These are phyloP conservation scores for Knipowitschia caucasica DNA, from an alignment of 2,797 vertebrate genomes.

Conservation along the genomic window DNA sequence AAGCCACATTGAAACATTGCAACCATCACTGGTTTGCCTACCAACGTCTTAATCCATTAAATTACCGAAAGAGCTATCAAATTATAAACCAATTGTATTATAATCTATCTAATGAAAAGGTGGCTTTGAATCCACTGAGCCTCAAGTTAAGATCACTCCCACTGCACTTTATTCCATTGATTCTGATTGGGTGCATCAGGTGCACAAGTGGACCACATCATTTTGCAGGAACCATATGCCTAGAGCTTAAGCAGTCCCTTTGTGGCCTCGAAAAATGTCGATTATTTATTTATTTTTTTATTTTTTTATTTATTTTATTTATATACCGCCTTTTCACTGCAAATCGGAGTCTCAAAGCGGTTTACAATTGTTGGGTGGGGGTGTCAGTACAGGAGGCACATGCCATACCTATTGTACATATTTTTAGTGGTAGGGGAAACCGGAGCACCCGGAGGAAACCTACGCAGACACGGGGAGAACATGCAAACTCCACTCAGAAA, in stretches of 20 bases:
- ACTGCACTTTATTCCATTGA: slow-evolving; percentile 28
- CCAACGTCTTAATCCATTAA: slow-evolving; percentile 1
- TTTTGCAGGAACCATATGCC: slow-evolving; percentile 51
- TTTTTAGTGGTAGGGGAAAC: no score
- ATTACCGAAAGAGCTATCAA: neutral
- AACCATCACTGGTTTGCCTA: neutral
- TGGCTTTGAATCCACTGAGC: slow-evolving; percentile 30
- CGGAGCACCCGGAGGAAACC: no score
- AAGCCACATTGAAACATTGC: neutral
- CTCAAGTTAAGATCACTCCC: slow-evolving; percentile 33
- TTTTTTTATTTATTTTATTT: no score
- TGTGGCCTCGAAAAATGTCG: slow-evolving; percentile 48
- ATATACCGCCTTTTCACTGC: no score
- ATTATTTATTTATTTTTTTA: no score
- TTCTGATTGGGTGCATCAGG: slow-evolving; percentile 56
- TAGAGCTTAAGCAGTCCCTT: slow-evolving; percentile 41
- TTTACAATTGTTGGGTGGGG: no score
- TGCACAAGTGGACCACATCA: slow-evolving; percentile 43
- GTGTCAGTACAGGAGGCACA: no score
- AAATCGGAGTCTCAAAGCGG: no score
- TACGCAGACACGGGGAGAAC: no score
- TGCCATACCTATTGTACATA: no score
- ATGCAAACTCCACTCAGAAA: no score
- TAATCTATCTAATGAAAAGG: slow-evolving; percentile 13
- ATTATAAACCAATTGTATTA: slow-evolving; percentile 28